Base-by-base conservation (phyloP, 2,113 vertebrate genomes). In the Antennarius striatus region DNA sequence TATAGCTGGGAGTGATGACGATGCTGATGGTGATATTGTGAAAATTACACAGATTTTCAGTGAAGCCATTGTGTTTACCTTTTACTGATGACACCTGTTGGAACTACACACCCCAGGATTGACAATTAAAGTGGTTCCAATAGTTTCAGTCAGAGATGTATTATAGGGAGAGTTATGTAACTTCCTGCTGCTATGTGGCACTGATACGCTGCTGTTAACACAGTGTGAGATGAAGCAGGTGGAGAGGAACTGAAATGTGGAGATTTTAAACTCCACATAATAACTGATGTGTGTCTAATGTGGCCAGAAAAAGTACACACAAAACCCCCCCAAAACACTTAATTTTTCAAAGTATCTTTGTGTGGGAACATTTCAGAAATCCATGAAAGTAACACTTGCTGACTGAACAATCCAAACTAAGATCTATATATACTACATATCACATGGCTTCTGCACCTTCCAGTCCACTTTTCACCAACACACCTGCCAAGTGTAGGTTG, bases 401-500 rank as follows among this genome's bases (percentile, higher is more conserved):
- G 79, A 88, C 86, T 56, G n/a, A 80, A 80, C 64, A 55, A 73
- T 81, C 73, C 59, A 72, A 80, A 81, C 59, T 63, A 69, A 80
- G 82, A 85, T 84, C 82, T 82, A 86, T 83, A 84, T 22, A 22
- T 22, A 22, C 22, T 22, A 2, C 22, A 22, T 22, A 22, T 22
- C 22, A 62, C 62, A 59, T 68, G 68, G 68, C 71, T 52, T 71
- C 81, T 75, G 69, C 76, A 78, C 73, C 75, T 66, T 82, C 82
- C 75, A 49, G 68, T 32, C 3, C 7, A 74, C 61, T 89, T 77
- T 80, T 63, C 80, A 78, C 85, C 83, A 75, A 80, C 51, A 87
- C 58, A 79, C 79, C 71, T 91, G 91, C 91, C 91, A 92, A 91
- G 88, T 89, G 90, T 91, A 89, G 91, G 91, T 87, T 89, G 87